A percentile compares a stretch with the other conserved stretches of the same genome.
These are phyloP conservation scores for Trochalopteron elliotii DNA, from an alignment of 2,113 vertebrate species.

Conservation along the genomic window DNA sequence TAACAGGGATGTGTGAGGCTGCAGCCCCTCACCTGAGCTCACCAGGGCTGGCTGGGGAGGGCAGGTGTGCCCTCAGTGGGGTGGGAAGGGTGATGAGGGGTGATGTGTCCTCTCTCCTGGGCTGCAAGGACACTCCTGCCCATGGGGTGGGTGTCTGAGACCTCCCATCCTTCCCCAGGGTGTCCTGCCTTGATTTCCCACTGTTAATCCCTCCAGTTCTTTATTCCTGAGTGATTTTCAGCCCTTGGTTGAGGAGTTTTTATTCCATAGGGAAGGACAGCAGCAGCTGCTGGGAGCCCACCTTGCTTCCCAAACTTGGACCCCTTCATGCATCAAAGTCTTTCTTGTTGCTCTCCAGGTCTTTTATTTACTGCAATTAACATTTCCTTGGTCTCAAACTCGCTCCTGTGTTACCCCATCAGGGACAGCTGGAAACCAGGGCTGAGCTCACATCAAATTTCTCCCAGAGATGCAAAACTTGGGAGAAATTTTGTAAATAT, in stretches of 20 bases:
- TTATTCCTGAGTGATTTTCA: not conserved
- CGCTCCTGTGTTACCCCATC: not conserved
- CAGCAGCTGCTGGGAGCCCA: not conserved
- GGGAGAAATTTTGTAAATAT: not conserved
- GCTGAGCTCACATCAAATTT: not conserved
- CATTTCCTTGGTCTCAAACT: not conserved
- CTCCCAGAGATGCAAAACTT: not conserved
- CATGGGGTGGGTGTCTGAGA: not conserved
- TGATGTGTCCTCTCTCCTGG: accelerated
- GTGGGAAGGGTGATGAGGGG: accelerated
- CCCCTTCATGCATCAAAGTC: not conserved
- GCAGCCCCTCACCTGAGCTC: no score
- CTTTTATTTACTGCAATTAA: not conserved
- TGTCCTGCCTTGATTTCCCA: not conserved
- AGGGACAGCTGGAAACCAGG: not conserved
- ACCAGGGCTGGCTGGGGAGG: accelerated
- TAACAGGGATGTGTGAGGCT: no score
- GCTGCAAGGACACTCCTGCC: not conserved
- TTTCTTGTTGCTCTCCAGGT: not conserved
- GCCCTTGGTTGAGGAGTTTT: not conserved
- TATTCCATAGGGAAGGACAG: not conserved
- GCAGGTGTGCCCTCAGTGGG: not conserved
- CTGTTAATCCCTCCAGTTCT: not conserved
- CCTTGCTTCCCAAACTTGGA: not conserved
- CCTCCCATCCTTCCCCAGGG: not conserved